Percentiles rank a stretch among this genome's conserved stretches.
phyloP scores from a whole-genome alignment of 23 tunicate species.

The Clavelina lepadiformis region DNA sequence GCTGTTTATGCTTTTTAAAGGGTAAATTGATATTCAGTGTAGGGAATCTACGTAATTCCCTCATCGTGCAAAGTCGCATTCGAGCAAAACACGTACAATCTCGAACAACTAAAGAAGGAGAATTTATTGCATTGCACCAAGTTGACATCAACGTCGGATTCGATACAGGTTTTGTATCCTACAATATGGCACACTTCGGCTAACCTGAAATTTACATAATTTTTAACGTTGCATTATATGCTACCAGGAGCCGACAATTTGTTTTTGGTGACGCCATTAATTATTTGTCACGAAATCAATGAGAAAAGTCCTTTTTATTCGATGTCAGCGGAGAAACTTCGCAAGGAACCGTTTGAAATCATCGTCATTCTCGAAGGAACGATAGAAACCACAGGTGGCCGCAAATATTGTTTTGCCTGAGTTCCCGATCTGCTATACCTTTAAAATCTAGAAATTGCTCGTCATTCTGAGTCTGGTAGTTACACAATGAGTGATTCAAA shows the following conservation, averaged over 20 bases:
- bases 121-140: slow-evolving; percentile 77
- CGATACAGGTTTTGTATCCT: slow-evolving; percentile 62
- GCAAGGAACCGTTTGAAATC: slow-evolving; percentile 76
- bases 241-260: slow-evolving; percentile 94
- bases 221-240: neutral
- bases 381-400: slow-evolving; percentile 91
- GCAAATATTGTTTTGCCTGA: neutral
- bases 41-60: slow-evolving; percentile 89
- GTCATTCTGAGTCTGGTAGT: too few species aligned
- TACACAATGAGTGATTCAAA: too few species aligned
- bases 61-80: slow-evolving; percentile 86
- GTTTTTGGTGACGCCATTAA: slow-evolving; percentile 97
- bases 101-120: slow-evolving; percentile 86
- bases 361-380: slow-evolving; percentile 98
- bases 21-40: slow-evolving; percentile 49
- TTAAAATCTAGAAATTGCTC: too few species aligned
- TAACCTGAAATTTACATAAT: neutral
- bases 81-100: slow-evolving; percentile 90
- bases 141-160: slow-evolving; percentile 98
- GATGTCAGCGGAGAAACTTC: slow-evolving; percentile 63
- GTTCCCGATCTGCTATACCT: neutral
- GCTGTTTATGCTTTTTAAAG: neutral
- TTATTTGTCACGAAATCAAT: slow-evolving; percentile 90
- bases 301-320: slow-evolving; percentile 79
- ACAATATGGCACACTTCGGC: neutral